Evolutionary conservation across 2,797 vertebrate species (phyloP).

Genomic region (Melanotaenia boesemani): DNA sequence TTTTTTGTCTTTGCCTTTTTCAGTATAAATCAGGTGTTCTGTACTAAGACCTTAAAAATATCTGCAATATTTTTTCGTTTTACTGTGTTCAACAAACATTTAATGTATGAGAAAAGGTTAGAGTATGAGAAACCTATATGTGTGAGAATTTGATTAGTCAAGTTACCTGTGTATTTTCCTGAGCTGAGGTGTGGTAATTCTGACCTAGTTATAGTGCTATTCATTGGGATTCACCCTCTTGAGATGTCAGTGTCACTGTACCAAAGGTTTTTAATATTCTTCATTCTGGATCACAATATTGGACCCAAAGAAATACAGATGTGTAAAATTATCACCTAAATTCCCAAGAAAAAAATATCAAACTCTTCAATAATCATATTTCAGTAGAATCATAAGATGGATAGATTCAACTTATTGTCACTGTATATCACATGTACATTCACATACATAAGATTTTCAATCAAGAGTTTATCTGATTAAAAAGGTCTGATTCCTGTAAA

Average conservation of each 20-base stretch:
- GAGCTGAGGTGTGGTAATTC: not conserved
- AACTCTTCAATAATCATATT: not conserved
- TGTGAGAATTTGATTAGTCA: not conserved
- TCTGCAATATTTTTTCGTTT: not conserved
- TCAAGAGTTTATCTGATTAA: not conserved
- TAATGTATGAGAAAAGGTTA: not conserved
- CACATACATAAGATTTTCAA: no score
- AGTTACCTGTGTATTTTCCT: not conserved
- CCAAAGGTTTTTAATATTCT: not conserved
- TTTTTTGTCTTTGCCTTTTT: constrained; percentile 6
- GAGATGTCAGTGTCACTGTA: not conserved
- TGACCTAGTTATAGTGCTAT: not conserved
- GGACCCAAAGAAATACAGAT: not conserved
- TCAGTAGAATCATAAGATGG: no score
- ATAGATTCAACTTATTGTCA: no score
- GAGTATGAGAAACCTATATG: not conserved
- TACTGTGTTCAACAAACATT: not conserved
- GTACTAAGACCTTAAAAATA: not conserved
- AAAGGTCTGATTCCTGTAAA: not conserved
- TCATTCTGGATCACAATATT: not conserved
- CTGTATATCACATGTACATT: no score
- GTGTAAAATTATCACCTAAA: not conserved
- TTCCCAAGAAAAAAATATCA: not conserved
- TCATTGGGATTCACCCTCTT: not conserved
- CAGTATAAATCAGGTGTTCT: not conserved